Conservation (phyloP, 2,888 invertebrate genomes). For the Ypsolopha sequella region DNA sequence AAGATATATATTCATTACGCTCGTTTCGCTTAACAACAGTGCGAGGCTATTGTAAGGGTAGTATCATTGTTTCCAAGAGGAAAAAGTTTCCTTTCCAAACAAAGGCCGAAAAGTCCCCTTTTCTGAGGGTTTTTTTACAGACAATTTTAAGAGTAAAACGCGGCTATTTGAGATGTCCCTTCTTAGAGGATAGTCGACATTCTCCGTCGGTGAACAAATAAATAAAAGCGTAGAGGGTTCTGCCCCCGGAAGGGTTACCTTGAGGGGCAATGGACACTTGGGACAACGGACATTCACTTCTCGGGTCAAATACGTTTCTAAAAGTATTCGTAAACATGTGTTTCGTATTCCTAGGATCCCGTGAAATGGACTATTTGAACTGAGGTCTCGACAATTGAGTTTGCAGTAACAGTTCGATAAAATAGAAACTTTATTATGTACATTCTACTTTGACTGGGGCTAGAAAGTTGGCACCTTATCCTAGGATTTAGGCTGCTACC, state of each 20-base stretch:
- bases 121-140: slow-evolving; percentile 1
- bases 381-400: too few species aligned
- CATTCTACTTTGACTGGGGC: too few species aligned
- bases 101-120: background rate
- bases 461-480: too few species aligned
- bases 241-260: background rate
- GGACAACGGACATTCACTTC: background rate
- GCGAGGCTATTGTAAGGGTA: background rate
- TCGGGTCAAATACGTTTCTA: background rate
- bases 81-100: background rate
- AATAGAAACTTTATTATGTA: too few species aligned
- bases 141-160: slow-evolving; percentile 5
- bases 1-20: slow-evolving; percentile 4
- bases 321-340: slow-evolving; percentile 1
- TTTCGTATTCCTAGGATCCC: too few species aligned
- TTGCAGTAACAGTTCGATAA: too few species aligned
- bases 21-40: slow-evolving; percentile 1
- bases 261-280: background rate
- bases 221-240: slow-evolving; percentile 5
- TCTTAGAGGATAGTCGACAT: slow-evolving; percentile 1
- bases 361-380: too few species aligned
- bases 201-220: slow-evolving; percentile 8
- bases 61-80: slow-evolving; percentile 2
- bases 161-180: slow-evolving; percentile 3
- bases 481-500: too few species aligned